Base-by-base conservation (phyloP, 2,113 vertebrate species). In the Panthera tigris region DNA sequence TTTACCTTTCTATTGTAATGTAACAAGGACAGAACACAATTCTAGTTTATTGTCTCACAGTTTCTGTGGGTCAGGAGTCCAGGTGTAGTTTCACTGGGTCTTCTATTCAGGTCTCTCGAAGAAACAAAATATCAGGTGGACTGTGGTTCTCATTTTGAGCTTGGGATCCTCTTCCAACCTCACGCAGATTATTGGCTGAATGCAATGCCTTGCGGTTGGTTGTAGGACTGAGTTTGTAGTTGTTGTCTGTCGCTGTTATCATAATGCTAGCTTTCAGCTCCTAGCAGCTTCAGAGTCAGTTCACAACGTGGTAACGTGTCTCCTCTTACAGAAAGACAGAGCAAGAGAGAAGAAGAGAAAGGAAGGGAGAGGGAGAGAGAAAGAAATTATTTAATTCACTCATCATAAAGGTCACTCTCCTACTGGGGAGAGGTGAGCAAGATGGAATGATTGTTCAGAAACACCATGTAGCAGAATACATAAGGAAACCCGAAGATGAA, bases 11-110 rank as follows among this genome's bases (percentile, higher is more conserved):
- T 65, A 33, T 78, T 81, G 36, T 8, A 9, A 0, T 12, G 29
- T 69, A 85, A 48, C 14, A 94, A 61, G 57, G 80, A 19, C 33
- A 25, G 21, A 36, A 69, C 90, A 55, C 39, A 68, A 33, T 0
- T 36, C 7, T 68, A 5, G n/a, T 2, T 7, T 25, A 39, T 33
- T 74, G 16, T 19, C 4, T 81, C 27, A 66, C 19, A 19, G 10
- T 39, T 69, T 80, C 36, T 65, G 10, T 19, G 10, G 14, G 11
- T 65, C 29, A 41, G 39, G n/a, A 68, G 23, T 87, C 3, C 18
- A 16, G 39, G 33, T 29, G 52, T 14, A 3, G 0, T 15, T 21
- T 78, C 13, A 0, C 29, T 29, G 18, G 23, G 2, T 50, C 10
- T 27, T 50, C 45, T 18, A 13, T 12, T 66, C 21, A 15, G 2